Evolutionary conservation across 2,888 invertebrate species (phyloP).

Genomic region (Platycheirus albimanus): DNA sequence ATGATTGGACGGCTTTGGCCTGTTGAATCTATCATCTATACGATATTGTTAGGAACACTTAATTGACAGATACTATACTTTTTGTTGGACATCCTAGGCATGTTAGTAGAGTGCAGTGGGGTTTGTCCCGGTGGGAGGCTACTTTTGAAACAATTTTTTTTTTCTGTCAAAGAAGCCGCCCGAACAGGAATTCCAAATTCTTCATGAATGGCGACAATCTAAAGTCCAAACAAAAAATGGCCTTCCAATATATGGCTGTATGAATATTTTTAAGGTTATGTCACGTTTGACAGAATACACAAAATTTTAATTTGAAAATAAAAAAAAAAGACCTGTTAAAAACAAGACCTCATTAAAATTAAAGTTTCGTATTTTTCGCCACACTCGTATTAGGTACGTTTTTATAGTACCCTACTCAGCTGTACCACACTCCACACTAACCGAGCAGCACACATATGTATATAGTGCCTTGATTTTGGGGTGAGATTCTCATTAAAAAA

Average conservation of each 20-base stretch:
- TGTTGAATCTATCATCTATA: slow-evolving; percentile 1
- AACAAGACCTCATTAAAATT: slow-evolving; percentile 26
- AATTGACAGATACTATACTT: slow-evolving; percentile 21
- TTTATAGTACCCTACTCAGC: not conserved
- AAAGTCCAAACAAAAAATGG: not conserved
- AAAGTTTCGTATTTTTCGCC: not conserved
- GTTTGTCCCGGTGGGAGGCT: not conserved
- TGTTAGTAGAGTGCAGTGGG: not conserved
- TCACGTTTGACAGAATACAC: slow-evolving; percentile 4
- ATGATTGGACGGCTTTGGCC: not conserved
- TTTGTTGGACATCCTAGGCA: not conserved
- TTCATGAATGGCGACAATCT: not conserved
- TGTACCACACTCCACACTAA: not conserved
- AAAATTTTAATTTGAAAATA: slow-evolving; percentile 10
- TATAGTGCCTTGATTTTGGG: slow-evolving; percentile 9
- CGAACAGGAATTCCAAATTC: not conserved
- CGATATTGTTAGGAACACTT: not conserved
- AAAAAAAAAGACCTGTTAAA: not conserved
- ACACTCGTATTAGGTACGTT: not conserved
- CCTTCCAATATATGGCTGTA: not conserved
- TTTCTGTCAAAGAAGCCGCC: not conserved
- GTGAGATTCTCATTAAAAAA: slow-evolving; percentile 53
- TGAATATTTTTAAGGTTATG: slow-evolving; percentile 15
- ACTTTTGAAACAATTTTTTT: not conserved
- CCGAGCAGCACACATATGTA: too few relatives aligned